Evolutionary conservation across 2,113 vertebrate species (phyloP), one percentile per base, ranked within the genome.

Genomic region (Festucalex cinctus): DNA sequence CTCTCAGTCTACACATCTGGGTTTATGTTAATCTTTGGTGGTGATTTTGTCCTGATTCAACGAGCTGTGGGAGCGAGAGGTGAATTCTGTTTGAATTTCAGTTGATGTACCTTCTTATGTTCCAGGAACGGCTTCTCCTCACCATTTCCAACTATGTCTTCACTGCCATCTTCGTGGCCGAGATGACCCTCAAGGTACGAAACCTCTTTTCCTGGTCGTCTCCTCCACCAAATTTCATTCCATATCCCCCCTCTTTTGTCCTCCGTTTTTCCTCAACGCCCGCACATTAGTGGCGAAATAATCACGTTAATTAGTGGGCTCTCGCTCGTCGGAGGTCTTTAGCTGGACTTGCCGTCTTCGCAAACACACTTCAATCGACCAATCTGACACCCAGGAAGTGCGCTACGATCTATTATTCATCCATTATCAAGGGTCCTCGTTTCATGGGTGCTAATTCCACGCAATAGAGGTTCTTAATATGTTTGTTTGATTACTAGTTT

Each of bases 241-340:
- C n/a, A n/a, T 9, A 9, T 13, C 20, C 22, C 20, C 35, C n/a
- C 20, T 35, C 49, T 17, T 17, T 10, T 64, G n/a, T 6, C 9
- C n/a, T 8, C 14, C 46, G n/a, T 36, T 66, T 68, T 70, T 71
- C 77, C 80, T 82, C 81, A 74, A 69, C 66, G 71, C 69, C 66
- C 28, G 53, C 41, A 67, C 64, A 70, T 83, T 78, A 83, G 62
- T 9, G 20, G 66, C 14, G 20, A 54, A 75, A 86, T 81, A 78
- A 83, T 71, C 58, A 74, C 78, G 71, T 73, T 78, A 80, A 78
- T 85, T 82, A 81, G 66, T 53, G 70, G 57, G 54, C 69, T 69
- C 69, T 85, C 70, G 62, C 59, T n/a, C n/a, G n/a, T n/a, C n/a
- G n/a, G n/a, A 69, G 68, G 60, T 69, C 75, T 79, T 83, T 69